Conservation (phyloP, 2,797 vertebrate species). For the Vireo griseus region DNA sequence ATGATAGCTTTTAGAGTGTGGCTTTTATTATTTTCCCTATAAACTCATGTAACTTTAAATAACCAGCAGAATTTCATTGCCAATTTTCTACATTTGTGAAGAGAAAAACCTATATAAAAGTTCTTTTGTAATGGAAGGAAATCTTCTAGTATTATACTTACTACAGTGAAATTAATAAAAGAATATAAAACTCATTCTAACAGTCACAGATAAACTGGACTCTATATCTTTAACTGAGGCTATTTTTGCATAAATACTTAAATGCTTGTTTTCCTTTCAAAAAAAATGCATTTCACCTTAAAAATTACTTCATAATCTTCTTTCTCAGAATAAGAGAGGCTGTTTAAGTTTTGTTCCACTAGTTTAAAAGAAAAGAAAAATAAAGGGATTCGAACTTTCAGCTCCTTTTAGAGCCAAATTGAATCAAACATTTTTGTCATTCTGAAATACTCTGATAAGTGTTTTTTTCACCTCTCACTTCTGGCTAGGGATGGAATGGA, state of each 20-base stretch:
- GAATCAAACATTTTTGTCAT: neutral
- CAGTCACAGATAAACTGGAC: neutral
- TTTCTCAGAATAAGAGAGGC: neutral
- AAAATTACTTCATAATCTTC: neutral
- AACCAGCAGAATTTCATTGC: neutral
- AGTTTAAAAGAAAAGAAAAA: neutral
- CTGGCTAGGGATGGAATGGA: neutral
- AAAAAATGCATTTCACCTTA: neutral
- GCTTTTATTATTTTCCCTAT: neutral
- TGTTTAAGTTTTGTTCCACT: neutral
- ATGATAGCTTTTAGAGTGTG: neutral
- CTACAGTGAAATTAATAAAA: neutral
- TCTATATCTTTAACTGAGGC: neutral
- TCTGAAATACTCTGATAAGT: conserved; percentile 20
- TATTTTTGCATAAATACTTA: neutral
- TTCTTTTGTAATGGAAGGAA: neutral
- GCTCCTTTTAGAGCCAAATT: neutral
- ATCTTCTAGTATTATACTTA: neutral
- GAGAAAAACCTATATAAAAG: neutral
- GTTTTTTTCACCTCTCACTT: neutral
- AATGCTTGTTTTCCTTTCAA: neutral
- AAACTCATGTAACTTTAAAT: neutral
- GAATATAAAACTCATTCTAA: neutral
- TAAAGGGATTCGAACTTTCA: neutral
- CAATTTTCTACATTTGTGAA: neutral